These are phyloP conservation scores for Euphonia xanthogaster DNA, from an alignment of 2,797 vertebrate species.

Conservation along the genomic window DNA sequence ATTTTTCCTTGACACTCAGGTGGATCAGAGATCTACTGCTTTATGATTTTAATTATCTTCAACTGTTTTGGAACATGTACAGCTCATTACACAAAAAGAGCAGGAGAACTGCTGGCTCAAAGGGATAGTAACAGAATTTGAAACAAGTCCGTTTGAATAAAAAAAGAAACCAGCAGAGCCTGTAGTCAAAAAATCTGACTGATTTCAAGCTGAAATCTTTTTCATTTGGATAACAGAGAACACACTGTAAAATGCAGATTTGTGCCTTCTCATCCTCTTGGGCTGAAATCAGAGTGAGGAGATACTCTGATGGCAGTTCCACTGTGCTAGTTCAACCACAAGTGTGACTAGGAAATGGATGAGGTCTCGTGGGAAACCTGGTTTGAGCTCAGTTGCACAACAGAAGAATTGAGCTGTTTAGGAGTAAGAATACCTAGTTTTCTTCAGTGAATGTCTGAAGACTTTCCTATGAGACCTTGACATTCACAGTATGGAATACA, in stretches of 20 bases:
- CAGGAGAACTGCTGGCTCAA: background rate
- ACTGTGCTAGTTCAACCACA: background rate
- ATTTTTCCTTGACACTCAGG: background rate
- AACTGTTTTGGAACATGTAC: background rate
- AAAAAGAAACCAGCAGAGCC: background rate
- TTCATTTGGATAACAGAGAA: background rate
- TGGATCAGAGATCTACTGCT: slow-evolving; percentile 12
- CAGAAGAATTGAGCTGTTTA: background rate
- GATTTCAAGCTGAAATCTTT: background rate
- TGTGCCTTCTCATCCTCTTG: background rate
- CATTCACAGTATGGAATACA: background rate
- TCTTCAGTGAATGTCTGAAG: background rate
- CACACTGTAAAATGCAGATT: background rate
- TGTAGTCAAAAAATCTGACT: background rate
- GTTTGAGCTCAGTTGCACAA: background rate
- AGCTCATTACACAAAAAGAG: background rate
- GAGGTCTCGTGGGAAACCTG: background rate
- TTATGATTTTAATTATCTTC: slow-evolving; percentile 5
- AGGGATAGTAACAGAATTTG: background rate
- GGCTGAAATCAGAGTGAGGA: background rate
- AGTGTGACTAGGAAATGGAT: background rate
- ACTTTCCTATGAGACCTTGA: background rate
- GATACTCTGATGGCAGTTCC: background rate
- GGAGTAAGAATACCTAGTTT: background rate
- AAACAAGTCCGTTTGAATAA: background rate